A percentile compares a stretch with the other conserved stretches of the same genome.
Conservation (phyloP, 2,888 invertebrate genomes). For the Alentia gelatinosa region DNA sequence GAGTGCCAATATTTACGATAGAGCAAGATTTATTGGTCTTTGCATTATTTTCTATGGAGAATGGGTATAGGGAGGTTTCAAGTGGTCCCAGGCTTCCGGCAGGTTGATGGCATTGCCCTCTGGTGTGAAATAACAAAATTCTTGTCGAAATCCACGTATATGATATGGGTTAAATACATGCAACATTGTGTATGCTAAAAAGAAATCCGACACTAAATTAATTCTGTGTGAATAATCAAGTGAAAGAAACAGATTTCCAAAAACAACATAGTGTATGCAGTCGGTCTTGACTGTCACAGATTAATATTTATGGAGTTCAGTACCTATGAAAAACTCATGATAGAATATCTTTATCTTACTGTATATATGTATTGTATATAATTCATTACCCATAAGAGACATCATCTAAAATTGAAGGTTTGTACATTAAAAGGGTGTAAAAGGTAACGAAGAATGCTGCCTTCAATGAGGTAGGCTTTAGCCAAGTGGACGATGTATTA, state of each 20-base stretch:
- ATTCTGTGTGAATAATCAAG: too few relatives aligned
- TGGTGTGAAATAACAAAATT: too few relatives aligned
- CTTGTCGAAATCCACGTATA: too few relatives aligned
- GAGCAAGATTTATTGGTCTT: too few relatives aligned
- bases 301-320: neutral
- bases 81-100: neutral
- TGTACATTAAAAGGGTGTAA: neutral
- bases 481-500: neutral
- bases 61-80: too few relatives aligned
- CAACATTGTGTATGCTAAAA: too few relatives aligned
- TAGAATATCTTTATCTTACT: neutral
- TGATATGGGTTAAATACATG: too few relatives aligned
- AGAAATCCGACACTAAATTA: too few relatives aligned
- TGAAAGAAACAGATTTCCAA: neutral
- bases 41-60: too few relatives aligned
- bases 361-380: neutral
- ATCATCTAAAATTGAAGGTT: neutral
- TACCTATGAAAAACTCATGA: neutral
- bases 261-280: neutral
- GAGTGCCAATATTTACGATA: too few relatives aligned
- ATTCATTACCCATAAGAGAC: too few relatives aligned
- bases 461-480: neutral
- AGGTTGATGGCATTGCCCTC: neutral
- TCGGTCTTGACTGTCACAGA: neutral
- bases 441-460: neutral